These are phyloP conservation scores for Mustela nigripes DNA, from an alignment of 2,113 vertebrate genomes.

Conservation along the genomic window DNA sequence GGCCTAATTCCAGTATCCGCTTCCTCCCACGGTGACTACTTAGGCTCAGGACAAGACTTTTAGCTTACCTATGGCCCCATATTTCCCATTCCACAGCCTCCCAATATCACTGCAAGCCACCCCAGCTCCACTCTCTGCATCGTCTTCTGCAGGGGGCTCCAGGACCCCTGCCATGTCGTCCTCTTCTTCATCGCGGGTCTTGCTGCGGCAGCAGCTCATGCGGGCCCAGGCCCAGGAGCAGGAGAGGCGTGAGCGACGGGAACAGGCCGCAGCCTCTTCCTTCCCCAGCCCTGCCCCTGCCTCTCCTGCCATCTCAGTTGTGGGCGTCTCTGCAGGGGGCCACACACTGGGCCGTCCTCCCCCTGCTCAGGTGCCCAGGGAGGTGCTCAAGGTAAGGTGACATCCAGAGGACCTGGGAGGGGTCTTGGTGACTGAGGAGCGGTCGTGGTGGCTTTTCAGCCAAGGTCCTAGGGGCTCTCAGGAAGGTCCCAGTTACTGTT, in stretches of 20 bases:
- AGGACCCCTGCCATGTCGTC: slow-evolving; percentile 82
- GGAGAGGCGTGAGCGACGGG: slow-evolving; percentile 92
- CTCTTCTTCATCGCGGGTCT: slow-evolving; percentile 90
- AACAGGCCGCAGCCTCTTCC: slow-evolving; percentile 87
- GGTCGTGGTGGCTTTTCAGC: neutral
- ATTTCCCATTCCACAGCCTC: slow-evolving; percentile 83
- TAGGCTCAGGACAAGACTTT: slow-evolving; percentile 39
- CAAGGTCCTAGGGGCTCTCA: neutral
- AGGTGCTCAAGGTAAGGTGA: slow-evolving; percentile 92
- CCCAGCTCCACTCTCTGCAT: slow-evolving; percentile 80
- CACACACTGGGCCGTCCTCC: slow-evolving; percentile 86
- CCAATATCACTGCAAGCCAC: slow-evolving; percentile 79
- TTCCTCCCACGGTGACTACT: slow-evolving; percentile 1
- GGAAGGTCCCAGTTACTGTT: neutral
- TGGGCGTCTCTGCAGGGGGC: slow-evolving; percentile 80
- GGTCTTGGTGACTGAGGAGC: neutral
- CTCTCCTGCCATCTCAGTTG: slow-evolving; percentile 92
- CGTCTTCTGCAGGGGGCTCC: slow-evolving; percentile 82
- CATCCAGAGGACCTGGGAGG: neutral
- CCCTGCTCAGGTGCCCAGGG: slow-evolving; percentile 93
- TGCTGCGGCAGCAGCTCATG: slow-evolving; percentile 94
- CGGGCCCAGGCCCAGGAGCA: slow-evolving; percentile 94
- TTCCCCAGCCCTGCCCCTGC: slow-evolving; percentile 85
- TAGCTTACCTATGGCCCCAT: slow-evolving; percentile 80
- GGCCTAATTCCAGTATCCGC: neutral